Base-by-base conservation (phyloP, 2,888 invertebrate species). In the Rotaria magnacalcarata region DNA sequence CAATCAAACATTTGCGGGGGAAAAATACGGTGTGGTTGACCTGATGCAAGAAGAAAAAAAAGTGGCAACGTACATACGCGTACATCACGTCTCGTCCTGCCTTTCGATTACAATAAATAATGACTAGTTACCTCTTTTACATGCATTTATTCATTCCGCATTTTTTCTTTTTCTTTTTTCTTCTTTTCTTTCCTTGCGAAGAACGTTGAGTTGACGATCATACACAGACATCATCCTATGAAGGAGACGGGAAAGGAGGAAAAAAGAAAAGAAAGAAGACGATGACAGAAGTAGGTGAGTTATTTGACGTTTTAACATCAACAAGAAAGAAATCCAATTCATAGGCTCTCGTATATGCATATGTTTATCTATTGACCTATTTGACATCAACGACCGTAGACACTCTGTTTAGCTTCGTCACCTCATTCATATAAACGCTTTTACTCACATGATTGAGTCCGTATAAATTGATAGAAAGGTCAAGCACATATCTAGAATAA, bases 231-330 rank as follows among this genome's bases (percentile, higher is more conserved):
- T 27, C 27, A 34, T 67, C 67, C 8, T 34, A 67, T 67, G 34
- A 67, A 67, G 67, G 34, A 58, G 58, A 34, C 11, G 67, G 14
- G 8, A 27, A 67, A 27, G 67, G 67, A 16, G 34, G 27, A 34
- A 67, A 34, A 34, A 67, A 14, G 34, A 27, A 60, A 27, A 60
- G 34, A 27, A 67, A 67, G 24, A 58, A 24, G 58, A 58, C 27
- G 14, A n/a, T n/a, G n/a, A 67, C 67, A 67, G n/a, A 67, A 67
- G 34, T 67, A 67, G 67, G 67, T 67, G 67, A 67, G 34, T 34
- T 67, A 67, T n/a, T 67, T 67, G 67, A 67, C 24, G 67, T 67
- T 67, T 67, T 2, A 67, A 67, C 34, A 27, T 34, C 5, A 67
- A 10, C 34, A 34, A 34, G 11, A 67, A 14, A 67, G 27, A 34